These are phyloP conservation scores for Drosophila affinis DNA, from an alignment of 2,888 invertebrate genomes.

Conservation along the genomic window DNA sequence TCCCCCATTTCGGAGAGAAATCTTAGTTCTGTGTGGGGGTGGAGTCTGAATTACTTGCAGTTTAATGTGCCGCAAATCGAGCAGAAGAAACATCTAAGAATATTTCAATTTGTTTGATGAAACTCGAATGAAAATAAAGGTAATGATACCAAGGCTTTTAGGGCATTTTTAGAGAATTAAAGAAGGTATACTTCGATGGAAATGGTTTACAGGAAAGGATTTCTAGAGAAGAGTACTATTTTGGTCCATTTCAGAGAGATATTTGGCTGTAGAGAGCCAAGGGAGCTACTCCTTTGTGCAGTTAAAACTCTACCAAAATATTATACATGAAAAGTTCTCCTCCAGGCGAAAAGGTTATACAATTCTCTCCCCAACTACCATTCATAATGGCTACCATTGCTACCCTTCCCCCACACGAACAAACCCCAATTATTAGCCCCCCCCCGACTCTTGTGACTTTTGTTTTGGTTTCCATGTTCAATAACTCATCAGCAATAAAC, in stretches of 20 bases:
- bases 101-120: not conserved
- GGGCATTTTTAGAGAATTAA: not conserved
- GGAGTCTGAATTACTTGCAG: conserved; percentile 73
- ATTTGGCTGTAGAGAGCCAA: no score
- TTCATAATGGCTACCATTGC: conserved; percentile 2
- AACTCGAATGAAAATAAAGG: not conserved
- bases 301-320: no score
- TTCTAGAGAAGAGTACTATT: no score
- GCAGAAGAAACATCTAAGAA: conserved; percentile 69
- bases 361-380: not conserved
- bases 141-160: not conserved
- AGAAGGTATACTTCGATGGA: not conserved
- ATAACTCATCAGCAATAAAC: conserved; percentile 63
- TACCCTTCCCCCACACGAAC: conserved; percentile 6
- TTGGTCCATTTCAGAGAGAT: no score
- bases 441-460: conserved; percentile 39
- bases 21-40: conserved; percentile 54
- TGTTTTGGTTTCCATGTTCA: conserved; percentile 37
- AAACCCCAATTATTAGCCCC: conserved; percentile 50
- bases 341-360: not conserved
- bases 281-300: no score
- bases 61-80: conserved; percentile 82
- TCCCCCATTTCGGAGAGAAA: conserved; percentile 37
- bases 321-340: not conserved
- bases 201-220: no score